Conservation (phyloP, 2,888 invertebrate species). For the Ectemnius continuus region DNA sequence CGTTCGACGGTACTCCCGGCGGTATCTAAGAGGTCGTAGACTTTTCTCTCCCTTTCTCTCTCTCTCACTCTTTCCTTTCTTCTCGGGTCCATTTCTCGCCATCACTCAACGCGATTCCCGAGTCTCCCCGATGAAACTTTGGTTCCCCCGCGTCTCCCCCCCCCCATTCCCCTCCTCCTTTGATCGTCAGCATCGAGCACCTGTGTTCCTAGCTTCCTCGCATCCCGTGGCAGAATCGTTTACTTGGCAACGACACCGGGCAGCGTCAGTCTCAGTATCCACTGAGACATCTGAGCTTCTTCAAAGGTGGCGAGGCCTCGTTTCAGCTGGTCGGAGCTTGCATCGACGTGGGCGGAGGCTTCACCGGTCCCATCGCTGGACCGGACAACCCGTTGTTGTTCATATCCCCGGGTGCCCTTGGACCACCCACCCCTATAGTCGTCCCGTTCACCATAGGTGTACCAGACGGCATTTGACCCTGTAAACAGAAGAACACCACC, state of each 20-base stretch:
- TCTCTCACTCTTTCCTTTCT: not conserved
- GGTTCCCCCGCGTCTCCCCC: not conserved
- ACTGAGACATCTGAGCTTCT: slow-evolving; percentile 76
- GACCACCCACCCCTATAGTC: slow-evolving; percentile 67
- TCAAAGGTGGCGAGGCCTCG: slow-evolving; percentile 74
- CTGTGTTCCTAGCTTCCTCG: slow-evolving; percentile 12
- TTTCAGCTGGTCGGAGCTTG: slow-evolving; percentile 77
- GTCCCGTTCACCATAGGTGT: slow-evolving; percentile 73
- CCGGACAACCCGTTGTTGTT: slow-evolving; percentile 76
- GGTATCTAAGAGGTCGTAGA: slow-evolving; percentile 22
- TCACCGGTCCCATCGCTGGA: slow-evolving; percentile 73
- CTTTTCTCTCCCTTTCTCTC: not conserved
- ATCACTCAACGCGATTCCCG: too few species aligned
- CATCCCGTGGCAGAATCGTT: slow-evolving; percentile 3
- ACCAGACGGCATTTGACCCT: slow-evolving; percentile 74
- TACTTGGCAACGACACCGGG: slow-evolving; percentile 22
- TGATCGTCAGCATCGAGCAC: slow-evolving; percentile 13
- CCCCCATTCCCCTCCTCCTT: not conserved
- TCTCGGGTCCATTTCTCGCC: slow-evolving; percentile 13
- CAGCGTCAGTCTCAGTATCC: slow-evolving; percentile 68
- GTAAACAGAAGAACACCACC: slow-evolving; percentile 44
- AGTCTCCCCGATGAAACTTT: slow-evolving; percentile 1
- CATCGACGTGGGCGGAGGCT: slow-evolving; percentile 76
- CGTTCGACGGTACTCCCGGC: slow-evolving; percentile 30
- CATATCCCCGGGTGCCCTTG: slow-evolving; percentile 75